Base-by-base conservation (phyloP, 2,888 invertebrate genomes). In the Drosophila koepferae region DNA sequence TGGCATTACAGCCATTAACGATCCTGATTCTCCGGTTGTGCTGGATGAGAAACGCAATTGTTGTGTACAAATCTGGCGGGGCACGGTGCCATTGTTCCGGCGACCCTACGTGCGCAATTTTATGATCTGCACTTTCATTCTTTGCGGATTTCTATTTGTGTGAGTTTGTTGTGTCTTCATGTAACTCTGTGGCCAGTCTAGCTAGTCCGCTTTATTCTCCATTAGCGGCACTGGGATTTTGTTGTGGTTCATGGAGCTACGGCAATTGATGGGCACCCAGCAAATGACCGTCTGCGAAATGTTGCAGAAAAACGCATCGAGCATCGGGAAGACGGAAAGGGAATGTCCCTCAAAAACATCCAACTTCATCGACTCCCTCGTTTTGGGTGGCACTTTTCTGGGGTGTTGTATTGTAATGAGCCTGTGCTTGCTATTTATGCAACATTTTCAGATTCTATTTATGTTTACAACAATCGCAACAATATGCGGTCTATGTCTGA, bases 141-240 rank as follows among this genome's bases (percentile, higher is more conserved):
- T 73, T 9, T 36, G 41, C 12, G 66, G 59, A 6, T 18, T 49
- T 5, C 60, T 68, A 38, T 66, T 63, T 49, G 65, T 73, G 76
- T 79, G 40, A 62, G 75, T 70, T 20, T 70, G 14, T 34, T 20
- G n/a, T n/a, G n/a, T 14, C 14, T 23, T 12, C 36, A 14, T 1
- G 12, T 8, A n/a, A 12, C 2, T 9, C 0, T n/a, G 14, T 16
- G 18, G 0, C 12, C 7, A 23, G 10, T 14, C 12, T 48, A n/a
- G n/a, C 9, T 56, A n/a, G 3, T 18, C 0, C n/a, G 6, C 44
- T 23, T 12, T 7, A 4, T 28, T 6, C 12, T 28, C 10, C 23
- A 6, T 40, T 40, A 80, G 80, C n/a, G 79, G 76, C 28, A 59
- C 55, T 23, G 72, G 73, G 7, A 8, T 76, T 2, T 14, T n/a